A percentile compares a stretch with the other conserved stretches of the same genome.
Evolutionary conservation across 2,888 invertebrate genomes (phyloP).

Genomic region (Dendrolimus pini): DNA sequence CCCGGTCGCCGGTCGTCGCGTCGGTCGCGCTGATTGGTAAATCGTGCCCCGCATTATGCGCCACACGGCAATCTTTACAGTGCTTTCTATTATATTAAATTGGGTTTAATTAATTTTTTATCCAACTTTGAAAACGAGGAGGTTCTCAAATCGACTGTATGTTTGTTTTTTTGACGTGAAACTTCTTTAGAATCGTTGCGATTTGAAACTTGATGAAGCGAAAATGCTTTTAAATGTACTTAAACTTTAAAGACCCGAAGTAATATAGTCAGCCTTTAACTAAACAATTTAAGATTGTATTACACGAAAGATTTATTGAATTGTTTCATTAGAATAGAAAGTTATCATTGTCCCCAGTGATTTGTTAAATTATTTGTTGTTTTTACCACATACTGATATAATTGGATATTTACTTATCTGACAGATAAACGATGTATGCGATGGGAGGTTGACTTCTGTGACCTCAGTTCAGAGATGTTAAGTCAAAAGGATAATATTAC

Average conservation of each 20-base stretch:
- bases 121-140: no score
- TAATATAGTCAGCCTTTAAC: background rate
- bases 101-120: no score
- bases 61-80: slow-evolving; percentile 1
- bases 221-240: no score
- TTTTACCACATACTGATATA: background rate
- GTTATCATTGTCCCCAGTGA: background rate
- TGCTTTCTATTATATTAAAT: background rate
- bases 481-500: no score
- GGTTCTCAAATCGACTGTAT: no score
- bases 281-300: background rate
- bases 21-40: slow-evolving; percentile 13
- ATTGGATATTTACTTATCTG: background rate
- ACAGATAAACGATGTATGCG: background rate
- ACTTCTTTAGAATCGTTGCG: no score
- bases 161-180: no score
- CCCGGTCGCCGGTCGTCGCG: background rate
- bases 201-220: no score
- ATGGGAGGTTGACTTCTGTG: background rate
- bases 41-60: slow-evolving; percentile 13
- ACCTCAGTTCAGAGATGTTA: no score
- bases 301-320: slow-evolving; percentile 8
- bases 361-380: background rate
- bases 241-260: no score
- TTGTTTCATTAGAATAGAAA: slow-evolving; percentile 8